Evolutionary conservation across 2,888 invertebrate genomes (phyloP), one percentile per base, ranked within the genome.

Genomic region (Spatulosminthurus flaviceps): DNA sequence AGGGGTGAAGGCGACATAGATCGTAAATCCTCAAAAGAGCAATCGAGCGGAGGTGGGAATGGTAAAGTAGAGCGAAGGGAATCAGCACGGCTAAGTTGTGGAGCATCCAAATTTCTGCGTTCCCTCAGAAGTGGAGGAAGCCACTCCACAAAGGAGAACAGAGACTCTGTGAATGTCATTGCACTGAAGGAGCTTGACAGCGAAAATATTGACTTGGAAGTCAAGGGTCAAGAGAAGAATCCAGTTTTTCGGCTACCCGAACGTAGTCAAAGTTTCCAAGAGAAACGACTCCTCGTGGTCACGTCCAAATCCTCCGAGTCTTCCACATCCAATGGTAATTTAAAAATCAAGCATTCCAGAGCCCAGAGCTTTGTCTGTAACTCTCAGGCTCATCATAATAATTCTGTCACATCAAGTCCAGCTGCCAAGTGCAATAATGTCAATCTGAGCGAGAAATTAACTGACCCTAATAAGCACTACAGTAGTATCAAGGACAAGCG

Each of bases 181-280:
- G 84, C 84, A 16, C 72, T 85, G 11, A 85, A 84, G 71, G 85
- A 83, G 60, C 77, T 84, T 13, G 83, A 85, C 75, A 79, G 78
- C 26, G 83, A 84, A 28, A 72, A 82, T 29, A 66, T 66, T 69
- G 76, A 71, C 43, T 72, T 78, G 66, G 34, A 67, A 16, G 77
- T 60, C 28, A 77, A 64, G 21, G 60, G 75, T 34, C 69, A 80
- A 43, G 69, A 78, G 13, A 77, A 79, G 29, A 60, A 76, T 61
- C 43, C 72, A 64, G 66, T 67, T 51, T 71, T 75, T 29, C 72
- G 75, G 29, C 66, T 80, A 16, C 85, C 85, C 0, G 85, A 85
- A 66, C 34, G 85, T 64, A 85, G 85, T 77, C 85, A 85, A 69
- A 85, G 85, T 80, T 84, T 85, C 77, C 84, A 85, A 80, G 85